Evolutionary conservation across 2,888 invertebrate genomes (phyloP), one percentile per base, ranked within the genome.

Genomic region (Hesperia comma): DNA sequence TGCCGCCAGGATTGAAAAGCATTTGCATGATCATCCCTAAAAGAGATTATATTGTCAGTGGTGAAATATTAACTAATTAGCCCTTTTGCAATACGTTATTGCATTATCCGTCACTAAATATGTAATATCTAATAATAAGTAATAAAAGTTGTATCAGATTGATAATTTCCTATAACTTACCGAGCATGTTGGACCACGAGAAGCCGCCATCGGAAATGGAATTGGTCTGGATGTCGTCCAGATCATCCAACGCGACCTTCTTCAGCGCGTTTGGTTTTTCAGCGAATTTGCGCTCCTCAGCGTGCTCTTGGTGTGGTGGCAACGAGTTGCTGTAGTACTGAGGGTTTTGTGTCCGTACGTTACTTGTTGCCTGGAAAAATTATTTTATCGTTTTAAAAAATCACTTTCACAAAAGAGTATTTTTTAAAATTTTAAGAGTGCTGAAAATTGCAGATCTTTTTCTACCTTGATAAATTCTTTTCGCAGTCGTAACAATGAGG

Each of bases 241-340:
- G 86, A 81, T 97, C 96, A 77, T 97, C 96, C 40, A 96, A 85
- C 2, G 95, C 95, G 5, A 97, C 97, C 90, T 98, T 98, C 90
- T 98, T 98, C 79, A 97, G 94, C 15, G 96, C 95, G 82, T 98
- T 98, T 14, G 97, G 96, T 84, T 98, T 98, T 82, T 97, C 97
- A 0, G 96, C 97, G 84, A 96, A 97, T 92, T 98, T 98, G 71
- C 98, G 93, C 69, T 95, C 95, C 75, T 95, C 82, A 80, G 91
- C 70, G 88, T 90, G 79, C 84, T 84, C 85, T 67, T 80, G 79
- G 54, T 83, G 83, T 62, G 77, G 73, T 49, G 89, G 88, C 70
- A 87, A 77, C 19, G 92, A 88, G 73, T 93, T 90, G 78, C 90
- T 92, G 82, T 92, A 92, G 76, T 92, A 92, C 73, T 90, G 90